Conservation (phyloP, 2,797 vertebrate genomes). For the Sebastes baramenuke region DNA sequence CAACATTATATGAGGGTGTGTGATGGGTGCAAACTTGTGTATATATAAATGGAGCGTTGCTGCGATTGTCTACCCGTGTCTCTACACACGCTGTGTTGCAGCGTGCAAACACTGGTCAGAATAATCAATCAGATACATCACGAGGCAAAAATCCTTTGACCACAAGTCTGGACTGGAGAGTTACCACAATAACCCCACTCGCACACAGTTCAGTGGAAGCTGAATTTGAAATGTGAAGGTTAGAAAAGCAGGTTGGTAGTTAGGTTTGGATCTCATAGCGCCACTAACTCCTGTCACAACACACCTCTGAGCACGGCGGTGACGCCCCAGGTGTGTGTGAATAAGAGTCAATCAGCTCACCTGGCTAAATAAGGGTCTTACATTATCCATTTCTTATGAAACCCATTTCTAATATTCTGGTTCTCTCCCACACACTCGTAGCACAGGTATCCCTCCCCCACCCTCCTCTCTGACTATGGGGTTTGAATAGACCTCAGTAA, state of each 20-base stretch:
- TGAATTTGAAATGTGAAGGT: neutral
- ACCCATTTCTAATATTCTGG: neutral
- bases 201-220: neutral
- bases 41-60: neutral
- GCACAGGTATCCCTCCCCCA: conserved; percentile 73
- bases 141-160: conserved; percentile 17
- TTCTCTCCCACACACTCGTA: neutral
- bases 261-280: neutral
- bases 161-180: neutral
- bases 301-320: neutral
- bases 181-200: neutral
- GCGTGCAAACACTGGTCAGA: neutral
- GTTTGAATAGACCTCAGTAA: conserved; percentile 61
- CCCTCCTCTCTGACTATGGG: conserved; percentile 12
- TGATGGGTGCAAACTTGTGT: neutral
- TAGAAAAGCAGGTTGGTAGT: neutral
- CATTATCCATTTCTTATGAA: neutral
- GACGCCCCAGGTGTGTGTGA: neutral
- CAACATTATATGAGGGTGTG: neutral
- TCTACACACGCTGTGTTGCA: neutral
- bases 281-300: too few relatives aligned
- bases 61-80: neutral
- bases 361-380: neutral
- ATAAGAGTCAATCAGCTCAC: neutral
- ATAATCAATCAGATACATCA: conserved; percentile 43